Base-by-base conservation (phyloP, 2,797 vertebrate species). In the Acrossocheilus fasciatus region DNA sequence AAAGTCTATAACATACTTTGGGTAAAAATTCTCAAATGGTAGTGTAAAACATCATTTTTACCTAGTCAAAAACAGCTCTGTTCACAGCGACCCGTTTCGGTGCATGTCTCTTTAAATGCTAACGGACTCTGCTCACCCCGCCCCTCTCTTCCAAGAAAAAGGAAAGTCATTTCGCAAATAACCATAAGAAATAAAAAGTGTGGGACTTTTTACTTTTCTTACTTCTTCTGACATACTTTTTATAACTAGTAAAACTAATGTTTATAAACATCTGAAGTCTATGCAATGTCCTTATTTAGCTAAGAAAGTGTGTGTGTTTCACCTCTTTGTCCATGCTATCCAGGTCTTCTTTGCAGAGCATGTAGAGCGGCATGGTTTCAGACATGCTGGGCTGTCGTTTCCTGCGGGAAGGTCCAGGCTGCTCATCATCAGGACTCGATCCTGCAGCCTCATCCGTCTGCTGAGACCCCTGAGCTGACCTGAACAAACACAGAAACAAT, bases 321-420 rank as follows among this genome's bases (percentile, higher is more conserved):
- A 99, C 98, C 97, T 99, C 98, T 94, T 94, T 98, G 93, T 99
- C 98, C 98, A 99, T 99, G 95, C 98, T 99, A 18, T 99, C 98
- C 74, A 99, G 94, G 85, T 99, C 98, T 92, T 99, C 98, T 94
- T 98, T 99, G 94, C 98, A 99, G 0, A 99, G 95, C 0, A 95
- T 98, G 94, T 99, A 99, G 4, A 99, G 95, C 2, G 98, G 98
- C 97, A 98, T 97, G 0, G 95, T 95, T 92, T 99, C 98, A 0
- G 98, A 99, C 98, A 99, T 97, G 94, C 98, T 99, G 64, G 96
- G 98, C 93, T 99, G 98, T 0, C 98, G 95, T 92, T 98, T 96
- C 52, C 98, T 94, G 75, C 96, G 95, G 0, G 97, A 96, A 2
- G 97, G 97, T 0, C 97, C 97, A 1, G 97, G 96, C 88, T 97